phyloP scores from a whole-genome alignment of 2,888 invertebrate genomes.

The Diabrotica balteata region DNA sequence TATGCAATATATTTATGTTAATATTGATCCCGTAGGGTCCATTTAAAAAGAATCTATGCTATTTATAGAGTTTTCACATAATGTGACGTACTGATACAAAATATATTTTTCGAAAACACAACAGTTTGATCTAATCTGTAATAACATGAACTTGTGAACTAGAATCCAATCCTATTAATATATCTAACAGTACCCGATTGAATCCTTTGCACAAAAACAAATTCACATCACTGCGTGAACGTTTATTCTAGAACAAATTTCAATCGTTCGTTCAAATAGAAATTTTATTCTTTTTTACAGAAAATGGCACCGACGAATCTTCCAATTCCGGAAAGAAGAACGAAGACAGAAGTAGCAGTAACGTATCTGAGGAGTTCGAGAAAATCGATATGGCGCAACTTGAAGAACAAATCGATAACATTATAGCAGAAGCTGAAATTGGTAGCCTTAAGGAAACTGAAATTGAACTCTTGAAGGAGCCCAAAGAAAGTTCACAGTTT shows the following conservation, averaged over 20 bases:
- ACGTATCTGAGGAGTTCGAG: constrained; percentile 46
- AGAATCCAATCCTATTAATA: constrained; percentile 15
- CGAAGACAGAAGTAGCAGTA: constrained; percentile 42
- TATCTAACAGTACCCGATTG: constrained; percentile 18
- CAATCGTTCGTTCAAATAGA: constrained; percentile 35
- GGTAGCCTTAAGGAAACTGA: neutral
- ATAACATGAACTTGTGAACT: neutral
- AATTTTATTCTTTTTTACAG: constrained; percentile 41
- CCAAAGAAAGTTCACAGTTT: neutral
- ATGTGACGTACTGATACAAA: no score
- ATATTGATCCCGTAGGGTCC: no score
- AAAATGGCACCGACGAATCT: constrained; percentile 50
- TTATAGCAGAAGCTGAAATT: constrained; percentile 58
- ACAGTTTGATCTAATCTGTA: neutral
- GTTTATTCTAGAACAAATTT: constrained; percentile 52
- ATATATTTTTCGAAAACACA: constrained; percentile 9
- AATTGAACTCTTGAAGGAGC: neutral
- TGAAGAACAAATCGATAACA: constrained; percentile 50
- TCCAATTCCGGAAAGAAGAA: constrained; percentile 44
- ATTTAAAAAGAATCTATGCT: no score
- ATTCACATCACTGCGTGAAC: constrained; percentile 29
- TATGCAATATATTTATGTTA: no score
- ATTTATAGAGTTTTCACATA: no score
- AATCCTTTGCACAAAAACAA: constrained; percentile 18
- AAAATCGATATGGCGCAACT: constrained; percentile 42